Percentiles rank a stretch among this genome's conserved stretches.
These are phyloP conservation scores for Pyxicephalus adspersus DNA, from an alignment of 2,113 vertebrate species.

Conservation along the genomic window DNA sequence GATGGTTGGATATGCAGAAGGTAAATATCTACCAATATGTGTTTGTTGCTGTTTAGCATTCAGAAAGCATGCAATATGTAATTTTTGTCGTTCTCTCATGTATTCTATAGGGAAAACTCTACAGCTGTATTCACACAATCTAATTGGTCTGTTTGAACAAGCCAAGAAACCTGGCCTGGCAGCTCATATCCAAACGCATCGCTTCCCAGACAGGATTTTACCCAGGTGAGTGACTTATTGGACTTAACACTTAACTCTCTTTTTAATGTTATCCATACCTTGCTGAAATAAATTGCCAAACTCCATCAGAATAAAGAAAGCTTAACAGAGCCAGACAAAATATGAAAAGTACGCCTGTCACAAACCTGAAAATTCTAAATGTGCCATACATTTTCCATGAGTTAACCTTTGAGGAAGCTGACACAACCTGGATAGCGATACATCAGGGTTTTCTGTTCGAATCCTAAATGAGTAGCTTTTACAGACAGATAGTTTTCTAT, in stretches of 20 bases:
- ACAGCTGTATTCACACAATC: constrained; percentile 97
- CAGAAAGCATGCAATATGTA: neutral
- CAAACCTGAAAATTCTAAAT: too few relatives aligned
- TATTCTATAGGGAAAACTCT: constrained; percentile 87
- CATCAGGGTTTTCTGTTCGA: too few relatives aligned
- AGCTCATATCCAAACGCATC: constrained; percentile 94
- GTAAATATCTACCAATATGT: constrained; percentile 74
- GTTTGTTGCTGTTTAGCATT: neutral
- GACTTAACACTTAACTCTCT: neutral
- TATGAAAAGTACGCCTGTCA: too few relatives aligned
- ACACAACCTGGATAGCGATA: too few relatives aligned
- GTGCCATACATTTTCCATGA: too few relatives aligned
- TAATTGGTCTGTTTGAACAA: constrained; percentile 97
- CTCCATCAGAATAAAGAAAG: too few relatives aligned
- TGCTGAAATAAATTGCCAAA: too few relatives aligned
- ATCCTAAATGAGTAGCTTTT: too few relatives aligned
- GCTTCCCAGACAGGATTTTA: constrained; percentile 93
- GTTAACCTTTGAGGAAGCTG: too few relatives aligned
- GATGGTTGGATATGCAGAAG: constrained; percentile 83
- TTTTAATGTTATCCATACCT: neutral
- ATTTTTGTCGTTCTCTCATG: constrained; percentile 29
- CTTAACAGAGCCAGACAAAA: too few relatives aligned
- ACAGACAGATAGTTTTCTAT: too few relatives aligned
- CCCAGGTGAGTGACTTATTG: constrained; percentile 79
- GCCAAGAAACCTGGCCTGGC: constrained; percentile 94